phyloP scores from a whole-genome alignment of 2,113 vertebrate genomes.

The Corythoichthys haematopterus region DNA sequence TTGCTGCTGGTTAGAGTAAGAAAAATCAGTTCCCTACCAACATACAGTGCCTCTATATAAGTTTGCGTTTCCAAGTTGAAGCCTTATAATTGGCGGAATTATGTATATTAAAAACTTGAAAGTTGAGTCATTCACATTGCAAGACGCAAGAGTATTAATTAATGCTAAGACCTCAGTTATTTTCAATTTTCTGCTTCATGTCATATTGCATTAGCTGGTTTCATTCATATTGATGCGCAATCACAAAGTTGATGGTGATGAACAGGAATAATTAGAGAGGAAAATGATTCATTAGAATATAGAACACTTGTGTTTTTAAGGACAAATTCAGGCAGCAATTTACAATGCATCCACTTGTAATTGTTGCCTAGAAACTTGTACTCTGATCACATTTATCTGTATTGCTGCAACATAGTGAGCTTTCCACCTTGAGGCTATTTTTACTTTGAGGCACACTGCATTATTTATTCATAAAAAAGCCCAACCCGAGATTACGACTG shows the following conservation, averaged over 20 bases:
- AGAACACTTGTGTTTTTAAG: neutral
- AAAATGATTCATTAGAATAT: neutral
- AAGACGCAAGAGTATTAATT: neutral
- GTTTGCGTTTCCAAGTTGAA: too few species aligned
- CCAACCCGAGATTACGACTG: slow-evolving; percentile 61
- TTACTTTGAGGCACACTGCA: slow-evolving; percentile 40
- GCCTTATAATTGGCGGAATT: too few species aligned
- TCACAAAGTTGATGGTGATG: neutral
- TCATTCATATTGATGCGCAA: neutral
- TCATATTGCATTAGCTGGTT: neutral
- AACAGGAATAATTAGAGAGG: neutral
- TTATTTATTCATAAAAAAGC: slow-evolving; percentile 57
- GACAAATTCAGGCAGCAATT: neutral
- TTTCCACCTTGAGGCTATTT: slow-evolving; percentile 37
- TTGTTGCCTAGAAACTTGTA: neutral
- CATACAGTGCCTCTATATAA: too few species aligned
- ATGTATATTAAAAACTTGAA: neutral
- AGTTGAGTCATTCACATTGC: neutral
- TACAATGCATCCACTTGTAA: neutral
- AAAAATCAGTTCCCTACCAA: too few species aligned
- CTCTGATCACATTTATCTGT: slow-evolving; percentile 5
- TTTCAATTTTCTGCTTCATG: neutral
- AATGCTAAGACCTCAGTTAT: neutral
- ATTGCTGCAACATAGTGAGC: neutral
- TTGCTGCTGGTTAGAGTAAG: too few species aligned